These are phyloP conservation scores for Caenorhabditis sinica DNA, from an alignment of 2,888 invertebrate species.

Conservation along the genomic window DNA sequence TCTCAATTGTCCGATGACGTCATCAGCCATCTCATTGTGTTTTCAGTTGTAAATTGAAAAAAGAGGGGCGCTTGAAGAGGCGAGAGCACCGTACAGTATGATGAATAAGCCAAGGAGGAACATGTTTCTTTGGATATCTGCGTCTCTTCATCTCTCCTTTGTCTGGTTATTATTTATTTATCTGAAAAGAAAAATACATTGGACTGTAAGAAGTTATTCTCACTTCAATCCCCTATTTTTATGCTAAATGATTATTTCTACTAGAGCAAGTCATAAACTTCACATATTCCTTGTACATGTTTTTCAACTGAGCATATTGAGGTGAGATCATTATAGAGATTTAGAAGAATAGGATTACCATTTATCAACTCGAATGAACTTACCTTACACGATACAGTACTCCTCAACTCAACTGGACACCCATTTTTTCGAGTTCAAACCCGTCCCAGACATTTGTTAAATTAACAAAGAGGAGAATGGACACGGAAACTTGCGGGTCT, in stretches of 20 bases:
- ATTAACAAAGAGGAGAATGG: constrained; percentile 17
- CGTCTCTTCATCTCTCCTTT: constrained; percentile 6
- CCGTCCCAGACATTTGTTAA: constrained; percentile 25
- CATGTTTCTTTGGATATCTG: constrained; percentile 38
- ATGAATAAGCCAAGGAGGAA: constrained; percentile 45
- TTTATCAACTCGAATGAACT: no score
- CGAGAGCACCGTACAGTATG: constrained; percentile 40
- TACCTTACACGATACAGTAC: neutral
- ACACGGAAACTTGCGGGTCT: constrained; percentile 25
- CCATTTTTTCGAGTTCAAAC: constrained; percentile 30
- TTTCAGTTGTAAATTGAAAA: constrained; percentile 45
- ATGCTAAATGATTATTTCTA: constrained; percentile 48
- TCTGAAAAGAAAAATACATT: constrained; percentile 34
- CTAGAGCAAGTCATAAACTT: constrained; percentile 48
- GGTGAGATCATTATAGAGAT: constrained; percentile 19
- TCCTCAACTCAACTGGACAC: constrained; percentile 17
- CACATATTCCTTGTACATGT: constrained; percentile 39
- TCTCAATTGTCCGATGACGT: constrained; percentile 43
- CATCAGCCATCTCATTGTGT: constrained; percentile 36
- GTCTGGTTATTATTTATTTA: constrained; percentile 45
- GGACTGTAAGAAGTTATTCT: neutral
- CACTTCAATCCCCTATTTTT: neutral
- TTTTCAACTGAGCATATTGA: constrained; percentile 31
- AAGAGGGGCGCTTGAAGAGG: neutral
- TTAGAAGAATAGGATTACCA: neutral